phyloP scores from a whole-genome alignment of 2,797 vertebrate genomes.

The Fundulus diaphanus region DNA sequence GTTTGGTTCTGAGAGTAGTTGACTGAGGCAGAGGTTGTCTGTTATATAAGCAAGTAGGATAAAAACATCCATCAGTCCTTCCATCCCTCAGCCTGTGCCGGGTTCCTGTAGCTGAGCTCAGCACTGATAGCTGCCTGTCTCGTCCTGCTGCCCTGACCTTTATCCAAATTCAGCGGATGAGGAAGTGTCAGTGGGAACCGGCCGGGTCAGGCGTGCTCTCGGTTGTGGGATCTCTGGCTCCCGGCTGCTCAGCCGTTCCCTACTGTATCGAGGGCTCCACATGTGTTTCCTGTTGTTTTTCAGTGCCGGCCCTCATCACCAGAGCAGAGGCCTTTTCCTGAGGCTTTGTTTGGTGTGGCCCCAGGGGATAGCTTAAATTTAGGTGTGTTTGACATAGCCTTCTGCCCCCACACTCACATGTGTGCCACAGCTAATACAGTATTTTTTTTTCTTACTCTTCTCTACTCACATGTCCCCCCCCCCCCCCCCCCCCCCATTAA shows the following conservation, averaged over 20 bases:
- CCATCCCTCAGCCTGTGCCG: slow-evolving; percentile 41
- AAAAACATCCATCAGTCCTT: slow-evolving; percentile 56
- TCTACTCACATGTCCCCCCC: slow-evolving; percentile 9
- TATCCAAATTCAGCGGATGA: slow-evolving; percentile 64
- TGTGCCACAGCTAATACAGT: slow-evolving; percentile 53
- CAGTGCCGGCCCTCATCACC: slow-evolving; percentile 64
- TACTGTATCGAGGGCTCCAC: slow-evolving; percentile 77
- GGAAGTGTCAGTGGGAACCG: slow-evolving; percentile 75
- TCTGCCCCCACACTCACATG: slow-evolving; percentile 36
- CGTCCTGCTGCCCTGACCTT: slow-evolving; percentile 50
- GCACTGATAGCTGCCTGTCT: slow-evolving; percentile 54
- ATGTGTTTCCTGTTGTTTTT: slow-evolving; percentile 95
- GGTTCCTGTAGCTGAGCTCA: slow-evolving; percentile 72
- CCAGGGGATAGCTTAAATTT: slow-evolving; percentile 85
- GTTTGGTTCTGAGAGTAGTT: slow-evolving; percentile 21
- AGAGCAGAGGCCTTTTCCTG: slow-evolving; percentile 87
- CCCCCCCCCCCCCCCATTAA: slow-evolving; percentile 29
- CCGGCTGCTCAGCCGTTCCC: slow-evolving; percentile 60
- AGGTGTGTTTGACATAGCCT: slow-evolving; percentile 66
- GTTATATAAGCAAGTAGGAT: slow-evolving; percentile 40
- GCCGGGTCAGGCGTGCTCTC: slow-evolving; percentile 57
- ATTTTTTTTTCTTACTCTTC: not conserved
- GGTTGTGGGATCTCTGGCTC: slow-evolving; percentile 52
- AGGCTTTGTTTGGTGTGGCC: slow-evolving; percentile 86
- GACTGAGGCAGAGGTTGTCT: slow-evolving; percentile 29